Conservation (phyloP, 1,140 invertebrate species). For the Neodiprion virginianus region DNA sequence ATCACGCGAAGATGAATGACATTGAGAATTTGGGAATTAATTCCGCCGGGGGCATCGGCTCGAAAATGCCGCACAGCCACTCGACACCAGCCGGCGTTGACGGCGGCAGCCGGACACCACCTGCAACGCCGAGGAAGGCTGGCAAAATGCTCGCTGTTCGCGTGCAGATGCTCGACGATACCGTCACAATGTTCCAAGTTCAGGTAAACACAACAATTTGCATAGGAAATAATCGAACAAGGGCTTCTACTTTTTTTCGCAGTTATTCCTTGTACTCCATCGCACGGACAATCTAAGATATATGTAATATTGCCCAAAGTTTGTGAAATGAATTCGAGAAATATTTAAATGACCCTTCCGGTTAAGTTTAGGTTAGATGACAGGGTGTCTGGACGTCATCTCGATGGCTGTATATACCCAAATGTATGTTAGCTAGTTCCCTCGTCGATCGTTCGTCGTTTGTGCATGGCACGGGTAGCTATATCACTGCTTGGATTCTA, state of each 20-base stretch:
- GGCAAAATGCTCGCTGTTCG: constrained; percentile 87
- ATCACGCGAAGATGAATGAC: constrained; percentile 56
- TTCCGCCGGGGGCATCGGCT: constrained; percentile 41
- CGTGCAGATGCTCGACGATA: constrained; percentile 88
- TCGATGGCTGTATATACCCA: too few species aligned
- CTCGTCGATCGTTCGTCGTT: too few species aligned
- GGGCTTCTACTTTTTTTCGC: constrained; percentile 2
- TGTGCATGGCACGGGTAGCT: too few species aligned
- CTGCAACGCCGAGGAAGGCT: constrained; percentile 76
- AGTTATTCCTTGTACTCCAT: background rate
- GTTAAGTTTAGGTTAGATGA: too few species aligned
- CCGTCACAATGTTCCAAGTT: constrained; percentile 88
- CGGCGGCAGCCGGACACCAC: constrained; percentile 72
- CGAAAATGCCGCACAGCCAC: constrained; percentile 80
- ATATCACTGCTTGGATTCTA: too few species aligned
- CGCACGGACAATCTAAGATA: too few species aligned
- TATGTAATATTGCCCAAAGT: background rate
- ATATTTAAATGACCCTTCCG: too few species aligned
- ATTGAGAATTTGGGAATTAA: constrained; percentile 54
- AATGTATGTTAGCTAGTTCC: too few species aligned
- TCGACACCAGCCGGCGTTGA: constrained; percentile 84
- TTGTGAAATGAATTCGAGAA: background rate
- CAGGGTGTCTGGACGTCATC: too few species aligned
- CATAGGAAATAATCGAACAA: background rate
- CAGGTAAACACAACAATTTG: constrained; percentile 68